Evolutionary conservation across 2,113 vertebrate species (phyloP), one percentile per base, ranked within the genome.

Genomic region (Collichthys lucidus): DNA sequence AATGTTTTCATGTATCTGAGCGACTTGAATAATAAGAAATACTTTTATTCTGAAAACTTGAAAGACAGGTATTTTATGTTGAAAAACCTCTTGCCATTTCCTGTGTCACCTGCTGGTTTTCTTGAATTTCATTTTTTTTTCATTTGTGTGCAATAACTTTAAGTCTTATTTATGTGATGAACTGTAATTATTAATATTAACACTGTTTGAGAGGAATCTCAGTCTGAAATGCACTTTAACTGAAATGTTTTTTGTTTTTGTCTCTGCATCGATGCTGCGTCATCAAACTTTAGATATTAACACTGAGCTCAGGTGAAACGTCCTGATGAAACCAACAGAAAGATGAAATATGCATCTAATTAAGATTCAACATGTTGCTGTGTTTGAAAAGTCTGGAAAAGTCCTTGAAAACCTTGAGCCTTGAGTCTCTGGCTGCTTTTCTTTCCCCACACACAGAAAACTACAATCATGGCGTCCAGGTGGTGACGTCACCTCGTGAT

Each of bases 171-270:
- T 75, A 63, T 85, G 69, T 80, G 73, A 76, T 0, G 35, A 66
- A 75, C 56, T 74, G 77, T 83, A 80, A 7, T 19, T 56, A 31
- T 19, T 73, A 15, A 70, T 61, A n/a, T 66, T 87, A 66, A 88
- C 79, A 79, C 72, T 85, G 76, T 80, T 63, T 79, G 56, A 80
- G 22, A 86, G 75, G 62, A n/a, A 11, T 77, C 57, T 88, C 77
- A 72, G 68, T 72, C 84, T 81, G 75, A 77, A 86, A 91, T 84
- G 92, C 93, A 93, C 93, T 93, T 94, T 93, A 93, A 79, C 29
- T 3, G 11, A 62, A 74, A 50, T 56, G 17, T 69, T 68, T 31
- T 55, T 11, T 62, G 9, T 62, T 2, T 57, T 3, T 64, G 20
- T 14, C 44, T 3, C 20, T 15, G 11, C 42, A 14, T 35, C 2